Evolutionary conservation across 1,140 invertebrate species (phyloP).

Genomic region (Cyphomyrmex costatus): DNA sequence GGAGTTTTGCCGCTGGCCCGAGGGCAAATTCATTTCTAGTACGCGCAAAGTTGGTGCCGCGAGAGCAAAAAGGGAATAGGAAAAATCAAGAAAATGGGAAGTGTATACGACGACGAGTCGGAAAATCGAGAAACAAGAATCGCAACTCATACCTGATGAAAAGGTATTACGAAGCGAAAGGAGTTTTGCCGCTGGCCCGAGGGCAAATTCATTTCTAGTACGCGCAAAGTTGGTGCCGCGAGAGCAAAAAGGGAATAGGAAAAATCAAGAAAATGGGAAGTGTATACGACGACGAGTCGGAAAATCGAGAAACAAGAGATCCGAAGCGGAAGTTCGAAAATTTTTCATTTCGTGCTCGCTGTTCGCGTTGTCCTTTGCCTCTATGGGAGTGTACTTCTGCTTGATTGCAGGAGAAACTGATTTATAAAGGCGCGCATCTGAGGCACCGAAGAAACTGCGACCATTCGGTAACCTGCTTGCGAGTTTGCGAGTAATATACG

Average conservation of each 20-base stretch:
- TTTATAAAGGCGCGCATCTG: slow-evolving; percentile 71
- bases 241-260: slow-evolving; percentile 11
- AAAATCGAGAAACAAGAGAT: slow-evolving; percentile 66
- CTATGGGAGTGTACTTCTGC: slow-evolving; percentile 31
- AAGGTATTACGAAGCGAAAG: slow-evolving; percentile 23
- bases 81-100: slow-evolving; percentile 70
- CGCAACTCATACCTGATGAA: slow-evolving; percentile 49
- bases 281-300: slow-evolving; percentile 59
- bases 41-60: slow-evolving; percentile 26
- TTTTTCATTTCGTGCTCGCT: slow-evolving; percentile 65
- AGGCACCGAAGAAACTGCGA: slow-evolving; percentile 43
- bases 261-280: slow-evolving; percentile 70
- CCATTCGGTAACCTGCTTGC: slow-evolving; percentile 65
- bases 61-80: neutral
- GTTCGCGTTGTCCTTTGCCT: slow-evolving; percentile 41
- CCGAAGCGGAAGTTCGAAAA: slow-evolving; percentile 61
- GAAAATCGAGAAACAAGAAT: slow-evolving; percentile 66
- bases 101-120: slow-evolving; percentile 61
- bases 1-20: slow-evolving; percentile 12
- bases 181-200: slow-evolving; percentile 7
- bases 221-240: slow-evolving; percentile 25
- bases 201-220: slow-evolving; percentile 65
- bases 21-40: slow-evolving; percentile 65
- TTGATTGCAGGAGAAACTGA: slow-evolving; percentile 73
- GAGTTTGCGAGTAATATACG: slow-evolving; percentile 53